Percentiles rank a stretch among this genome's conserved stretches.
These are phyloP conservation scores for Cremastobaeus sp. DNA, from an alignment of 2,888 invertebrate species.

Conservation along the genomic window DNA sequence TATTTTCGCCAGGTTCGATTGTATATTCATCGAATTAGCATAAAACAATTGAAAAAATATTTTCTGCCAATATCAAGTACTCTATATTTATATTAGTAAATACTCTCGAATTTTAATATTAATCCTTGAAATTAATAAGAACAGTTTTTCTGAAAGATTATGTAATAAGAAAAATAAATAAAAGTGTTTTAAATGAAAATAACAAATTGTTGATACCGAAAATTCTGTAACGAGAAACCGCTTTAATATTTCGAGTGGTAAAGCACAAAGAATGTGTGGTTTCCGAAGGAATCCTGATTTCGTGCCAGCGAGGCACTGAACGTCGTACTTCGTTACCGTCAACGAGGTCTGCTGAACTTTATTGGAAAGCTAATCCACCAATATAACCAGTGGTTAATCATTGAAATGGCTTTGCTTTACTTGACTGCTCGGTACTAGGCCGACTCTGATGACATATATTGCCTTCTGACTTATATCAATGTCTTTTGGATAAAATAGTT, in stretches of 20 bases:
- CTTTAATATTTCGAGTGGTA: no score
- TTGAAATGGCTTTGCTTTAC: slow-evolving; percentile 38
- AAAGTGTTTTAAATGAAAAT: no score
- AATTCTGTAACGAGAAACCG: background rate
- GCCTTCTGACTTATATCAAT: slow-evolving; percentile 7
- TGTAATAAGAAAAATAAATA: no score
- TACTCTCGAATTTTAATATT: no score
- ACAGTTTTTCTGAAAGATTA: no score
- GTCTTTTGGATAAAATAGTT: slow-evolving; percentile 7
- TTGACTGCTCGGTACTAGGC: slow-evolving; percentile 9
- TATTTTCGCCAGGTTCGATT: no score
- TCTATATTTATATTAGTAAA: no score
- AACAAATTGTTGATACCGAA: no score
- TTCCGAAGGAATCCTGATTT: slow-evolving; percentile 31
- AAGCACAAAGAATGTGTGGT: background rate
- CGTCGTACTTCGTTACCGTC: slow-evolving; percentile 40
- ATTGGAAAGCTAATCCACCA: slow-evolving; percentile 43
- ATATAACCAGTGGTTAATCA: slow-evolving; percentile 48
- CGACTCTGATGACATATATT: slow-evolving; percentile 2
- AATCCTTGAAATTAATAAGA: no score
- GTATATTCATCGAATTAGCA: no score
- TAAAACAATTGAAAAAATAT: no score
- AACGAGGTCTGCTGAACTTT: slow-evolving; percentile 41
- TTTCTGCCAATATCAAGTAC: no score
- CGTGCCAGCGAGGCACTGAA: slow-evolving; percentile 45